These are phyloP conservation scores for Misgurnus mizolepis DNA, from an alignment of 2,113 vertebrate genomes.

Conservation along the genomic window DNA sequence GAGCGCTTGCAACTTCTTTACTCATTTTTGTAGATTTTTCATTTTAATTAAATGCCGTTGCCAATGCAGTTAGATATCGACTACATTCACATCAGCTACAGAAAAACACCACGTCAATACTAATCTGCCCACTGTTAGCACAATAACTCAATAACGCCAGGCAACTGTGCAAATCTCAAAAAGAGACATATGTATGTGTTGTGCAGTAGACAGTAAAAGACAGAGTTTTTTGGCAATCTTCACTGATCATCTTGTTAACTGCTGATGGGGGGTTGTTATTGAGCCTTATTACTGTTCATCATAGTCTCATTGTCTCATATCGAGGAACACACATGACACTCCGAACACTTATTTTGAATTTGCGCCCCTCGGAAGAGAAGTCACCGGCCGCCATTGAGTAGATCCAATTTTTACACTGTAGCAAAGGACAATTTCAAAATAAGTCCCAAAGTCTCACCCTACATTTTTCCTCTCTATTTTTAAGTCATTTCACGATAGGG, in stretches of 20 bases:
- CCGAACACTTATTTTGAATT: no score
- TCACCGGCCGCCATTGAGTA: no score
- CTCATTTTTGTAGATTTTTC: background rate
- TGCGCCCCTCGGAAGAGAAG: no score
- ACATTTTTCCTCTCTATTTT: no score
- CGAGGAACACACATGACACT: no score
- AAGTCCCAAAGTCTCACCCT: no score
- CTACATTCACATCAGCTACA: conserved; percentile 60
- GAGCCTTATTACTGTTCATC: conserved; percentile 35
- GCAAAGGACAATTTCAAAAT: no score
- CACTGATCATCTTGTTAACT: background rate
- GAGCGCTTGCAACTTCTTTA: background rate
- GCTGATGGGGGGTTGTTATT: conserved; percentile 9
- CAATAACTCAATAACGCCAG: conserved; percentile 74
- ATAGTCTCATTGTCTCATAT: conserved; percentile 22
- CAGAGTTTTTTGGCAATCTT: background rate
- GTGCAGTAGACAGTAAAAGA: conserved; percentile 39
- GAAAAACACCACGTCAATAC: conserved; percentile 70
- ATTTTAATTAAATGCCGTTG: conserved; percentile 45
- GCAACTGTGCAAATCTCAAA: conserved; percentile 47
- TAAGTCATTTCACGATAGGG: no score
- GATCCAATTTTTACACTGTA: no score
- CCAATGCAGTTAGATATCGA: conserved; percentile 24
- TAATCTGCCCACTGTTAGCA: conserved; percentile 75
- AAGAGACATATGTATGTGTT: conserved; percentile 34